These are phyloP conservation scores for Strongylocentrotus purpuratus DNA, from an alignment of 35 echinoderm and acorn worm species.

Conservation along the genomic window DNA sequence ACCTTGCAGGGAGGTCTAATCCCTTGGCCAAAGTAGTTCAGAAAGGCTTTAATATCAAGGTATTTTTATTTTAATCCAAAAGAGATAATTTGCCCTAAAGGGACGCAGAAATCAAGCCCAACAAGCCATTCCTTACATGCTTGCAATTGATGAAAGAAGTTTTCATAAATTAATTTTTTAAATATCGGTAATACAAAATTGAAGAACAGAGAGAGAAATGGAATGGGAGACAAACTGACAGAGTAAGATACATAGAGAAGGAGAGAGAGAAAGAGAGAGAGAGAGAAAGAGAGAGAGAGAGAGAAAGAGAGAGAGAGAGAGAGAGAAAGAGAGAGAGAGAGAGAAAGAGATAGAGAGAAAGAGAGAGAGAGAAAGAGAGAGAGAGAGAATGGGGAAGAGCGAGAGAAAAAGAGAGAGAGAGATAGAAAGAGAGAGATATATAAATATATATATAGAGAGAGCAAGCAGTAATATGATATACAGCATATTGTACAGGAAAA, in stretches of 20 bases:
- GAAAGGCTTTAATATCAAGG: background rate
- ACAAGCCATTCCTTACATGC: background rate
- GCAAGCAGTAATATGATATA: background rate
- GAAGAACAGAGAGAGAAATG: background rate
- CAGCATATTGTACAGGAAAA: background rate
- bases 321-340: background rate
- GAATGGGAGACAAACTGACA: background rate
- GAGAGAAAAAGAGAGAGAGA: background rate
- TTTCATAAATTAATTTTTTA: background rate
- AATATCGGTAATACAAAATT: background rate
- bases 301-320: background rate
- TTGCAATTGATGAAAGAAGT: background rate
- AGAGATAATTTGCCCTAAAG: background rate
- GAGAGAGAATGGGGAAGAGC: background rate
- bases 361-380: background rate
- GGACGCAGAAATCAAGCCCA: background rate
- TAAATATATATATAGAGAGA: background rate
- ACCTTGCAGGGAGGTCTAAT: no score
- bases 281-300: background rate
- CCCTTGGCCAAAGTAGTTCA: no score
- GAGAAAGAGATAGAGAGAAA: background rate
- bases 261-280: background rate
- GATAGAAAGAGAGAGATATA: background rate
- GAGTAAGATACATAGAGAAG: background rate
- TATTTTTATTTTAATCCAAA: background rate